Evolutionary conservation across 2,888 invertebrate genomes (phyloP).

Genomic region (Atethmia centrago): DNA sequence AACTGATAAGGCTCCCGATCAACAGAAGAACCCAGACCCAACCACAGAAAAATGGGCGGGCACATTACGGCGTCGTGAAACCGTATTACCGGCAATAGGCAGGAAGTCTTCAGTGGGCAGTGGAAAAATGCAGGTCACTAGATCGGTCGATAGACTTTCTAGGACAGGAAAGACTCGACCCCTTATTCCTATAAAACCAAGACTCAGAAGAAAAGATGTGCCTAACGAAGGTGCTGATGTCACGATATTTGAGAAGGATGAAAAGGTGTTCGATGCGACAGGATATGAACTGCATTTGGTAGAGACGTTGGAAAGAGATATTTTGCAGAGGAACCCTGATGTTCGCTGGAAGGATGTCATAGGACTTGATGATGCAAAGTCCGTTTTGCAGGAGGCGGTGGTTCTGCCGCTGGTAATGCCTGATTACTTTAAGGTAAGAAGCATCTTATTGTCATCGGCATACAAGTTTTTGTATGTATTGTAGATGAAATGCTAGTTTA

Average conservation of each 20-base stretch:
- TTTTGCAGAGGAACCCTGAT: conserved; percentile 95
- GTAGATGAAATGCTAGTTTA: background rate
- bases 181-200: conserved; percentile 82
- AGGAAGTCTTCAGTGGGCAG: conserved; percentile 84
- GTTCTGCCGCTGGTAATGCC: conserved; percentile 96
- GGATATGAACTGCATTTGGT: conserved; percentile 95
- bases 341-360: conserved; percentile 95
- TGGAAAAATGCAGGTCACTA: conserved; percentile 78
- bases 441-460: background rate
- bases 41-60: conserved; percentile 93
- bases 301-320: conserved; percentile 96
- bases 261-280: conserved; percentile 91
- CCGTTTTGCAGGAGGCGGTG: conserved; percentile 95
- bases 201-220: conserved; percentile 78
- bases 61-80: conserved; percentile 92
- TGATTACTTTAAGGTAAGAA: conserved; percentile 94
- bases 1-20: conserved; percentile 76
- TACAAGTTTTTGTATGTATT: background rate
- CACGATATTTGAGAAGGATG: conserved; percentile 83
- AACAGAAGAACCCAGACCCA: conserved; percentile 81
- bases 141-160: conserved; percentile 86
- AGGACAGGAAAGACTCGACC: conserved; percentile 74
- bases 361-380: conserved; percentile 93
- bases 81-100: conserved; percentile 91
- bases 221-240: conserved; percentile 81